phyloP scores from a whole-genome alignment of 2,113 vertebrate genomes.

The Anser cygnoides region DNA sequence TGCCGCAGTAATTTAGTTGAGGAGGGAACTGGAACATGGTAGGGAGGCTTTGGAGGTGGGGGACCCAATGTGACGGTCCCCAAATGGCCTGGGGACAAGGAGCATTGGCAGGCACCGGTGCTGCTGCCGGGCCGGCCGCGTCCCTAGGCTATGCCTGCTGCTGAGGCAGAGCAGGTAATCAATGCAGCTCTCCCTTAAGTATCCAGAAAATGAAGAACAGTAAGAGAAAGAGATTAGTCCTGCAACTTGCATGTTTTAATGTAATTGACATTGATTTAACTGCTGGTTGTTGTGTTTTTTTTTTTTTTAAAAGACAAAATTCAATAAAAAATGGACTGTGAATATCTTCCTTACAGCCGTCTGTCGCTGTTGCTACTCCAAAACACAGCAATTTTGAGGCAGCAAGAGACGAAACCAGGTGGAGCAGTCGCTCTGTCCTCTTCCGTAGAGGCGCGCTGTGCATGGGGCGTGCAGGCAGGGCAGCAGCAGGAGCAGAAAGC shows the following conservation, averaged over 20 bases:
- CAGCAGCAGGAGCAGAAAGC: background rate
- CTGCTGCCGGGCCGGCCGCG: background rate
- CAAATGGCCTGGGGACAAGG: background rate
- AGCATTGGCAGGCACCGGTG: fast-evolving
- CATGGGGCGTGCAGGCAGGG: background rate
- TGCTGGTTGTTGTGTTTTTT: background rate
- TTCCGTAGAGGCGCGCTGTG: fast-evolving
- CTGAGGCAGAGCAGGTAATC: background rate
- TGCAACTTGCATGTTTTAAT: conserved; percentile 8
- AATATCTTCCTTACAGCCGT: background rate
- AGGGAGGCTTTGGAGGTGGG: background rate
- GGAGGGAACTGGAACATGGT: background rate
- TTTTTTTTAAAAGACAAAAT: background rate
- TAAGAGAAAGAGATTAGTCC: background rate
- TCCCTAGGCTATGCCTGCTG: background rate
- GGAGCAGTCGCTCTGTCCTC: background rate
- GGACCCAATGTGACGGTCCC: background rate
- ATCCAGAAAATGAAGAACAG: background rate
- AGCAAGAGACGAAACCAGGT: background rate
- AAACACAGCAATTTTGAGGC: background rate
- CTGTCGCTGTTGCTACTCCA: background rate
- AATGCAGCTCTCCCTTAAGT: background rate
- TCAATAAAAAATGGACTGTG: background rate
- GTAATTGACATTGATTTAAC: conserved; percentile 20
- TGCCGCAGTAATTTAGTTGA: background rate